Evolutionary conservation across 2,888 invertebrate genomes (phyloP).

Genomic region (Cyrtodaria siliqua): DNA sequence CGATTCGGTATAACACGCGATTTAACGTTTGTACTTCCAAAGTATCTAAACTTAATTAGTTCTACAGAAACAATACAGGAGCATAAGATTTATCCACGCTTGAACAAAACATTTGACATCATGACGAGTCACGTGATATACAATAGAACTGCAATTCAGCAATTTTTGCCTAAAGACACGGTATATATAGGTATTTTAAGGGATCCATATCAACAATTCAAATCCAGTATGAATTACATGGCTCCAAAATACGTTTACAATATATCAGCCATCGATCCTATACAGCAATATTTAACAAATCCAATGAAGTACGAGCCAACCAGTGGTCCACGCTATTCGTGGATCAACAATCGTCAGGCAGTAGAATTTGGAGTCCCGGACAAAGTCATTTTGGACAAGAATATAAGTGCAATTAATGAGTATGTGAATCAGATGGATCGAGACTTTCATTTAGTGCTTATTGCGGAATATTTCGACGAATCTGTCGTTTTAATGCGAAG

Average conservation of each 20-base stretch:
- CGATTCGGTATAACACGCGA: slow-evolving; percentile 59
- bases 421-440: slow-evolving; percentile 67
- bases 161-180: slow-evolving; percentile 53
- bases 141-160: slow-evolving; percentile 56
- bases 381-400: slow-evolving; percentile 47
- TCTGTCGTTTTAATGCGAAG: slow-evolving; percentile 72
- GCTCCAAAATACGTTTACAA: slow-evolving; percentile 60
- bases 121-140: slow-evolving; percentile 69
- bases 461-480: slow-evolving; percentile 75
- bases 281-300: slow-evolving; percentile 62
- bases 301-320: slow-evolving; percentile 53
- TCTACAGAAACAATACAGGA: slow-evolving; percentile 43
- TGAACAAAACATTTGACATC: slow-evolving; percentile 63
- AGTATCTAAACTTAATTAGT: slow-evolving; percentile 59
- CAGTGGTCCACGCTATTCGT: slow-evolving; percentile 38
- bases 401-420: slow-evolving; percentile 43
- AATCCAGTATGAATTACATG: slow-evolving; percentile 68
- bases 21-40: slow-evolving; percentile 66
- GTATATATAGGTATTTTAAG: slow-evolving; percentile 69
- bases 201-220: slow-evolving; percentile 69
- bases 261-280: slow-evolving; percentile 42
- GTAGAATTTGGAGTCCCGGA: slow-evolving; percentile 67
- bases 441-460: slow-evolving; percentile 71
- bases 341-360: slow-evolving; percentile 70
- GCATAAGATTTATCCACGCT: slow-evolving; percentile 51